Base-by-base conservation (phyloP, 1,140 invertebrate species). In the Drosophila auraria region DNA sequence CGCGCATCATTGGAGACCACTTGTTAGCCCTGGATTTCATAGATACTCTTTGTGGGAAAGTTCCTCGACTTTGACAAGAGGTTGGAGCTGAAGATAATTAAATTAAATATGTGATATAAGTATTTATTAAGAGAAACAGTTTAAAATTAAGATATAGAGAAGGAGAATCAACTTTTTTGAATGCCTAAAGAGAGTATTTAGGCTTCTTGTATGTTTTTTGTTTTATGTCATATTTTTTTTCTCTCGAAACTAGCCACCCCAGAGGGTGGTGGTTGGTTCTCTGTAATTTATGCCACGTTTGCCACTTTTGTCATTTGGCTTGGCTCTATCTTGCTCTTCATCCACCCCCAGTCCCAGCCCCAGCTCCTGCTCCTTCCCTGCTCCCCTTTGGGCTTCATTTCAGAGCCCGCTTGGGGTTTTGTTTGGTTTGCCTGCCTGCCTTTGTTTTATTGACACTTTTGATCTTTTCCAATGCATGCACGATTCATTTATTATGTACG, bases 391-490 rank as follows among this genome's bases (percentile, higher is more conserved):
- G 60, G 58, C 64, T 79, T 79, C 79, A 79, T 77, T 86, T 79
- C 36, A 38, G 36, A 36, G 36, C 36, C 14, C 14, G 11, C 12
- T 36, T 54, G 40, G 54, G 36, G 36, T 25, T 23, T 25, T 38
- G 36, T 40, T 57, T 57, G 40, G 54, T 56, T 56, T 56, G 54
- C 36, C 36, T 15, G 47, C 23, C 81, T 77, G 82, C 79, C 81
- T 78, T 90, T 89, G 84, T 90, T 89, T 89, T 90, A 89, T 89
- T 89, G 84, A 89, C 84, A 89, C 84, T 89, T 89, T 89, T 89
- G 86, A 89, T 89, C 84, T 90, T 90, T 82, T 78, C 70, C 75
- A 79, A 90, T 84, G 84, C 84, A 84, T 71, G 70, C 62, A 77
- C 83, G 76, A 87, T 90, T 89, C 86, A 89, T 90, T 89, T 90